phyloP scores from a whole-genome alignment of 2,113 vertebrate species.

The Calyptomena viridis region DNA sequence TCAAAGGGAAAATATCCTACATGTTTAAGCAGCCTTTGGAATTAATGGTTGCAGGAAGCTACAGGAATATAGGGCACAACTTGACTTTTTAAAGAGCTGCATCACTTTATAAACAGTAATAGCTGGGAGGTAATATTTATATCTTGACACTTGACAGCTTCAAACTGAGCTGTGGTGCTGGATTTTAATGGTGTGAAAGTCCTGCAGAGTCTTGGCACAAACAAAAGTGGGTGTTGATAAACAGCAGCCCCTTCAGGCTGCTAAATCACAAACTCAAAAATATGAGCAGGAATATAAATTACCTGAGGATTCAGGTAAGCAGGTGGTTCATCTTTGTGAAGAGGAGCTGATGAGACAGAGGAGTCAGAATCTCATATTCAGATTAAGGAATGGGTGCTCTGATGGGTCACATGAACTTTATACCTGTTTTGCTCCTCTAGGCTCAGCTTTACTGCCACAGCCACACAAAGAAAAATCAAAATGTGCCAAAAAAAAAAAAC shows the following conservation, averaged over 20 bases:
- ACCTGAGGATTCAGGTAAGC: background rate
- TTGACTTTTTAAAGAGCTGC: constrained; percentile 8
- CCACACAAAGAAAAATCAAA: background rate
- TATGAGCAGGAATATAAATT: background rate
- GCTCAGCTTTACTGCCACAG: no score
- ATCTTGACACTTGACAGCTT: background rate
- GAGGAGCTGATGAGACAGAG: background rate
- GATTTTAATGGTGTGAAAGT: background rate
- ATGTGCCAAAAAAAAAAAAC: rapidly evolving
- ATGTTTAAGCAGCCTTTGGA: constrained; percentile 45
- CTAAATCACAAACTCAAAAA: background rate
- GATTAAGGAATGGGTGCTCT: background rate
- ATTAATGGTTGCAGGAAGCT: constrained; percentile 32
- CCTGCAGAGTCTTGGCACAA: background rate
- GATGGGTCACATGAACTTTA: background rate
- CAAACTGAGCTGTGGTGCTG: background rate
- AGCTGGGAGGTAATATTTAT: constrained; percentile 29
- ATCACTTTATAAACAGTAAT: background rate
- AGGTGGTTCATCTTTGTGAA: background rate
- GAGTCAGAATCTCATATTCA: background rate
- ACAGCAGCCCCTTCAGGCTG: background rate
- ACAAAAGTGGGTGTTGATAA: background rate
- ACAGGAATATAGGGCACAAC: background rate
- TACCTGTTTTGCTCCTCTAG: background rate
- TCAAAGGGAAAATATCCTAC: constrained; percentile 57